Evolutionary conservation across 2,113 vertebrate genomes (phyloP), one percentile per base, ranked within the genome.

Genomic region (Nerophis ophidion): DNA sequence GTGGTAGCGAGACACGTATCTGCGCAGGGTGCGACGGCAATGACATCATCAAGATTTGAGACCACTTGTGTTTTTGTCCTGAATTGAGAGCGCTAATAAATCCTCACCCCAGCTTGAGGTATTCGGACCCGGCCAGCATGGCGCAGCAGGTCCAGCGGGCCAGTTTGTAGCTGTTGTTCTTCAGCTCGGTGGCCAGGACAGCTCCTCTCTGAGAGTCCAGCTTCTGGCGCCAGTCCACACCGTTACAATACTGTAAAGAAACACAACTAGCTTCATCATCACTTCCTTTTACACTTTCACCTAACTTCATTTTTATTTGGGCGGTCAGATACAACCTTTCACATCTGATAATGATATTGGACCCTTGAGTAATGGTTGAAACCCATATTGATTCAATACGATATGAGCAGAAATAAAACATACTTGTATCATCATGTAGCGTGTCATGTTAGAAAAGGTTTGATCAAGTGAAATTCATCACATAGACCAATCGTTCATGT

Each of bases 151-250:
- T 99, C 97, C 97, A 99, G 14, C 95, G 93, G 5, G 97, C 96
- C 81, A 99, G 62, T 71, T 99, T 99, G 86, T 99, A 98, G 90
- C 96, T 98, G 90, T 99, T 99, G 75, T 99, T 99, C 86, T 99
- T 99, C 83, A 99, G 88, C 88, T 99, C 97, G 0, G 97, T 99
- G 88, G 97, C 97, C 38, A 99, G 91, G 67, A 99, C 97, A 0
- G 97, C 96, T 26, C 97, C 97, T 36, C 97, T 86, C 92, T 99
- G 97, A 0, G 97, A 99, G 83, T 99, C 97, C 65, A 99, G 90
- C 87, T 99, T 99, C 91, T 99, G 97, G 50, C 97, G 91, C 97
- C 97, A 99, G 90, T 99, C 97, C 7, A 99, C 96, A 0, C 97
- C 97, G 1, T 99, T 99, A 72, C 97, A 99, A 51, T 95, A 88